Conservation (phyloP, 2,888 invertebrate species). For the Hypselothyrea guttata region DNA sequence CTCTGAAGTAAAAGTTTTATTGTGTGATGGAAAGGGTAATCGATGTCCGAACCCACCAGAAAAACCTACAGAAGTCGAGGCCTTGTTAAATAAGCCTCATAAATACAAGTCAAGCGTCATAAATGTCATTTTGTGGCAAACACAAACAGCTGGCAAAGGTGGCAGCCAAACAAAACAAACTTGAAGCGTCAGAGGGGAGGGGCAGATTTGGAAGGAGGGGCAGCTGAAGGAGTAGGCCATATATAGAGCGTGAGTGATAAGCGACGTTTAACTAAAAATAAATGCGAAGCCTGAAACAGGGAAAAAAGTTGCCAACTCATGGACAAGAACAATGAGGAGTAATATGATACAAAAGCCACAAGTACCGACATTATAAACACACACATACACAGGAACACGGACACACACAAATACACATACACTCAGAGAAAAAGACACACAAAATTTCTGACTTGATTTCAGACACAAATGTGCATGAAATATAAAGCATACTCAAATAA, state of each 20-base stretch:
- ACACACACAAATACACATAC: neutral
- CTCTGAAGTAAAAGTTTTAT: no score
- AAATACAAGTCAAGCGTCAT: constrained; percentile 62
- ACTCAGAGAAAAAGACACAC: no score
- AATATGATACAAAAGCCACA: constrained; percentile 47
- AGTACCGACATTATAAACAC: constrained; percentile 30
- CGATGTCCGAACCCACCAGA: no score
- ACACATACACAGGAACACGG: constrained; percentile 1
- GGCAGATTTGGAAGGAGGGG: neutral
- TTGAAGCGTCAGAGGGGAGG: neutral
- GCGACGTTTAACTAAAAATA: constrained; percentile 58
- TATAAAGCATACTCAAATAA: no score
- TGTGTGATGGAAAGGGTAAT: no score
- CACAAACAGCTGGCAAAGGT: neutral
- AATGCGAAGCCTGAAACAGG: constrained; percentile 13
- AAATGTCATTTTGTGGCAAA: constrained; percentile 51
- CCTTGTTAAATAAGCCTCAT: constrained; percentile 50
- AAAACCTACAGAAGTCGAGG: constrained; percentile 5
- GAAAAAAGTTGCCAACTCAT: constrained; percentile 42
- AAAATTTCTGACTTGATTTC: no score
- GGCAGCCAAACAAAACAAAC: neutral
- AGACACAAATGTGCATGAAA: no score
- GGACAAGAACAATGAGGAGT: constrained; percentile 40
- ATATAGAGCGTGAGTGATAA: constrained; percentile 38
- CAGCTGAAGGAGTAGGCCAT: neutral